These are phyloP conservation scores for Magallana gigas DNA, from an alignment of 1,140 invertebrate genomes.

Conservation along the genomic window DNA sequence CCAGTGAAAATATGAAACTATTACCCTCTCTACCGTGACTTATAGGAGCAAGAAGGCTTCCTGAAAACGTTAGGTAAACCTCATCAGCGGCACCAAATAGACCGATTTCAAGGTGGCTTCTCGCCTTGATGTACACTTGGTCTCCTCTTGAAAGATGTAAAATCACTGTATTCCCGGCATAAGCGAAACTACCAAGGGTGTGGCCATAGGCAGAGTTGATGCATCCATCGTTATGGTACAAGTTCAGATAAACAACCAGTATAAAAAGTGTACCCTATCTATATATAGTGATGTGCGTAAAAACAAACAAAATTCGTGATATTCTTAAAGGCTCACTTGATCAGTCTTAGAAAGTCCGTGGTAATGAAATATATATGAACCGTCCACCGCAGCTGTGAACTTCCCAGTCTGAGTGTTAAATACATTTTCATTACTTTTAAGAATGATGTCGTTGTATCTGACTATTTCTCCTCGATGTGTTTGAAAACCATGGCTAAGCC, in stretches of 20 bases:
- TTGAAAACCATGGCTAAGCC: constrained; percentile 33
- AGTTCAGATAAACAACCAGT: constrained; percentile 48
- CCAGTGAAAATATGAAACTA: no score
- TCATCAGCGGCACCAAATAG: constrained; percentile 46
- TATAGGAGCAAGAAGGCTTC: constrained; percentile 36
- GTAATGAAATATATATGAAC: constrained; percentile 55
- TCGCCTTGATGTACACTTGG: constrained; percentile 35
- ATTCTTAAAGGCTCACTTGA: not conserved
- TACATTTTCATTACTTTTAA: not conserved
- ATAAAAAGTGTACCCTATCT: no score
- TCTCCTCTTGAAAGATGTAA: constrained; percentile 42
- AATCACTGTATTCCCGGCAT: constrained; percentile 53
- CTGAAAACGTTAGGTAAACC: constrained; percentile 51
- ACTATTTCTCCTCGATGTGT: constrained; percentile 37
- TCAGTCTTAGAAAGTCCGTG: constrained; percentile 43
- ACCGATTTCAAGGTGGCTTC: constrained; percentile 7
- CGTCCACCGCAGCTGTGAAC: constrained; percentile 31
- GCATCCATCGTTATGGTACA: constrained; percentile 52
- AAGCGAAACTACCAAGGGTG: constrained; percentile 38
- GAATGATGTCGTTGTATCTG: constrained; percentile 29
- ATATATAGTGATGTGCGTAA: not conserved
- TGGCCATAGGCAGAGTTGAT: constrained; percentile 48
- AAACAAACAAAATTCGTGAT: no score
- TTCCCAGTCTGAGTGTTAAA: constrained; percentile 31
- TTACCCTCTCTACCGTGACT: not conserved